These are phyloP conservation scores for Nylanderia fulva DNA, from an alignment of 1,140 invertebrate species.

Conservation along the genomic window DNA sequence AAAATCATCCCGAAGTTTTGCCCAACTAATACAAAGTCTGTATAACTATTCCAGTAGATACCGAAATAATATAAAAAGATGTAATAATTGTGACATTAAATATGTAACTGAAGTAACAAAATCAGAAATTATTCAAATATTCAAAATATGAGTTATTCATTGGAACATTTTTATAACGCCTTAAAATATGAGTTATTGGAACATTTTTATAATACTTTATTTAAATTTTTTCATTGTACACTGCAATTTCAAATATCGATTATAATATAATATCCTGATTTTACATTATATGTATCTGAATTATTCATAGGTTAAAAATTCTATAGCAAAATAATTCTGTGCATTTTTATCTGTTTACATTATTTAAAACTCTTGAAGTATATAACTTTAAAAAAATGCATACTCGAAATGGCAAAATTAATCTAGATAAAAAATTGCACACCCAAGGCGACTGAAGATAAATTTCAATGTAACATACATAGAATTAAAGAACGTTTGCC, in stretches of 20 bases:
- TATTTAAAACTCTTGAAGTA: not conserved
- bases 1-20: not conserved
- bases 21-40: not conserved
- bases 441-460: not conserved
- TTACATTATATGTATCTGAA: no score
- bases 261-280: no score
- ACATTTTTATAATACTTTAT: not conserved
- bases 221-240: not conserved
- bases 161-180: no score
- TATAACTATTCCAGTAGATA: not conserved
- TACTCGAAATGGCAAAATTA: not conserved
- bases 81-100: not conserved
- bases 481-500: conserved; percentile 14
- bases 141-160: not conserved
- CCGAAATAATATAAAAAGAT: not conserved
- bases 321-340: not conserved
- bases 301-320: not conserved
- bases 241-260: not conserved
- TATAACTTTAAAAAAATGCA: not conserved
- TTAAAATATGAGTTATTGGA: not conserved
- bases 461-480: conserved; percentile 9
- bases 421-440: not conserved
- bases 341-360: not conserved
- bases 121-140: not conserved
- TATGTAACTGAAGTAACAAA: not conserved